A percentile compares a stretch with the other conserved stretches of the same genome.
These are phyloP conservation scores for Syncerus caffer DNA, from an alignment of 2,797 vertebrate species.

Conservation along the genomic window DNA sequence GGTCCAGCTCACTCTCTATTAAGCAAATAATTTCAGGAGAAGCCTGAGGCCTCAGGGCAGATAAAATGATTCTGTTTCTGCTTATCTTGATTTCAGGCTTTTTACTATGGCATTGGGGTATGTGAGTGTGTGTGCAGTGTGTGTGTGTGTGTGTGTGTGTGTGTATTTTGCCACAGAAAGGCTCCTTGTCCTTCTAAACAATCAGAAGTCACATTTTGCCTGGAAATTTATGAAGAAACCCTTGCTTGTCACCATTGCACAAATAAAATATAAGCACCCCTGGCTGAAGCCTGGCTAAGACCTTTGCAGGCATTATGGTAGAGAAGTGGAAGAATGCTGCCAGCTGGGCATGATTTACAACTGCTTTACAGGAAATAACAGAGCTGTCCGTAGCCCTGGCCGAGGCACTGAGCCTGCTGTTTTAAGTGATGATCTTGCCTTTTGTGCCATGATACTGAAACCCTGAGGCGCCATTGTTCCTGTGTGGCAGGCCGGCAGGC, in stretches of 20 bases:
- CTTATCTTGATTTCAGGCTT: conserved; percentile 15
- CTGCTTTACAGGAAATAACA: background rate
- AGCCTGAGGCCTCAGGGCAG: background rate
- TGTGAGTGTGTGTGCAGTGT: background rate
- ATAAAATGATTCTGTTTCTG: background rate
- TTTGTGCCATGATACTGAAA: background rate
- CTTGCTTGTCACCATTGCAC: background rate
- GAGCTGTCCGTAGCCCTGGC: background rate
- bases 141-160: too few relatives aligned
- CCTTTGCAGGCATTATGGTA: background rate
- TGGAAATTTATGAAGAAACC: background rate
- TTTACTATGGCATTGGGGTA: background rate
- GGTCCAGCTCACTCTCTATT: background rate
- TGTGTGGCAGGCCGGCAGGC: background rate
- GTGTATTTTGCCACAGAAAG: background rate
- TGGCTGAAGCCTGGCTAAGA: background rate
- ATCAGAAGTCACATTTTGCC: background rate
- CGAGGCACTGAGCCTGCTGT: background rate
- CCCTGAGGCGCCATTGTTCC: background rate
- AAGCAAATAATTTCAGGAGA: conserved; percentile 25
- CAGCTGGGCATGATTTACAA: background rate
- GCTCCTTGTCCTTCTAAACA: background rate
- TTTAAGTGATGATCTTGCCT: background rate
- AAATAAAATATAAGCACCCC: background rate
- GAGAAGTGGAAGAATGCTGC: background rate